phyloP scores from a whole-genome alignment of 2,113 vertebrate genomes.

The Columbina picui region DNA sequence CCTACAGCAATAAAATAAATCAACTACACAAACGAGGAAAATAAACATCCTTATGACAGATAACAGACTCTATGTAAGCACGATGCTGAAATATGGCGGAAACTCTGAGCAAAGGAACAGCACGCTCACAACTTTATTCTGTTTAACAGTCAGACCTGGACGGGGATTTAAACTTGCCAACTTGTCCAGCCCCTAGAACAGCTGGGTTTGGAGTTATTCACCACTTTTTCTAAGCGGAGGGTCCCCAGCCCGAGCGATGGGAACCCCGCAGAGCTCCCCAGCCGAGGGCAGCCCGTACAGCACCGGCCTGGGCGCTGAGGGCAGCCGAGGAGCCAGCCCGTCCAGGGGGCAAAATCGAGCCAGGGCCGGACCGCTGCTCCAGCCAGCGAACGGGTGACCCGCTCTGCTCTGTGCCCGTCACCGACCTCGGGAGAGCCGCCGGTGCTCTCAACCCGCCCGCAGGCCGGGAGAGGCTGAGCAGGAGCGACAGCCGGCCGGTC shows the following conservation, averaged over 20 bases:
- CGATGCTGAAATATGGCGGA: not conserved
- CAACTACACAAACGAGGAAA: not conserved
- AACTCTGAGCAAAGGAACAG: not conserved
- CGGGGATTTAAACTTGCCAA: not conserved
- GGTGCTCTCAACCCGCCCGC: not conserved
- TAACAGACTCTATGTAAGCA: not conserved
- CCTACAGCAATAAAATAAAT: not conserved
- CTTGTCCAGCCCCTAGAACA: fast-evolving
- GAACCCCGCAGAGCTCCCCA: not conserved
- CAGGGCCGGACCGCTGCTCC: fast-evolving
- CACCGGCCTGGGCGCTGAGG: not conserved
- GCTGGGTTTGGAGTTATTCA: fast-evolving
- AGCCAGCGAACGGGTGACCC: not conserved
- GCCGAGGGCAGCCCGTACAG: not conserved
- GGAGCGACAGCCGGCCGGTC: not conserved
- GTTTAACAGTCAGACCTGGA: too few relatives aligned
- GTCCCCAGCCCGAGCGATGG: not conserved
- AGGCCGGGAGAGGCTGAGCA: not conserved
- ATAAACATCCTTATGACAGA: not conserved
- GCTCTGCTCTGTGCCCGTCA: not conserved
- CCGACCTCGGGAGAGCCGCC: not conserved
- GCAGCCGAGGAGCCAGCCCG: too few relatives aligned
- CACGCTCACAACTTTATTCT: not conserved
- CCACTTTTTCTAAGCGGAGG: fast-evolving
- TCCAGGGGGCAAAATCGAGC: not conserved